Evolutionary conservation across 2,113 vertebrate genomes (phyloP).

Genomic region (Progne subis): DNA sequence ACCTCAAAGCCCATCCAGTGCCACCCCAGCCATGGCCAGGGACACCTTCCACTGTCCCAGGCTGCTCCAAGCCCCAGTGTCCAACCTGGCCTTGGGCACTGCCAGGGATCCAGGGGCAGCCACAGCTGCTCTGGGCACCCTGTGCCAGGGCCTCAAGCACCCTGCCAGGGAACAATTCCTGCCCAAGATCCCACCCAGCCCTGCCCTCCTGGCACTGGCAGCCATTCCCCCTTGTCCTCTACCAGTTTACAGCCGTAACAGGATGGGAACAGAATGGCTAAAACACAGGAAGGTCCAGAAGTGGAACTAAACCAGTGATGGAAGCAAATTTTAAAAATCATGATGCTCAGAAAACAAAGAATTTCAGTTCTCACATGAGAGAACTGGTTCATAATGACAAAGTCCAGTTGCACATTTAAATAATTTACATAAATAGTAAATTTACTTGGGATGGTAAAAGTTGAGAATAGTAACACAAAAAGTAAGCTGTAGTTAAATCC

Average conservation of each 20-base stretch:
- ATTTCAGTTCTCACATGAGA: background rate
- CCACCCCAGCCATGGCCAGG: background rate
- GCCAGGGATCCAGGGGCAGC: background rate
- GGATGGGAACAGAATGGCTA: background rate
- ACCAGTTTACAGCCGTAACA: background rate
- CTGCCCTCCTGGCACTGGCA: background rate
- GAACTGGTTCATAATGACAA: background rate
- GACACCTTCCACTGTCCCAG: background rate
- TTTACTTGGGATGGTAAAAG: background rate
- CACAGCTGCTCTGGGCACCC: background rate
- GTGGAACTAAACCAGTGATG: background rate
- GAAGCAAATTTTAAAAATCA: background rate
- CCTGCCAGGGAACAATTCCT: background rate
- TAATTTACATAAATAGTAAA: background rate
- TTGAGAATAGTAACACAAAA: background rate
- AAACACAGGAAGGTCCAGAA: background rate
- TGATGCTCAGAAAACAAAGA: background rate
- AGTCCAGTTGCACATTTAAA: background rate
- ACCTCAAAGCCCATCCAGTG: accelerated
- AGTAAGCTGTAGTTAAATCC: background rate
- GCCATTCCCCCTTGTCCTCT: background rate
- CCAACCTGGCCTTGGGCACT: background rate
- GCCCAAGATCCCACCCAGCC: accelerated
- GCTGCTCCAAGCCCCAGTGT: background rate
- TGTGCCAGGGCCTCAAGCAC: background rate